Conservation (phyloP, 1,140 invertebrate species). For the Apis florea region DNA sequence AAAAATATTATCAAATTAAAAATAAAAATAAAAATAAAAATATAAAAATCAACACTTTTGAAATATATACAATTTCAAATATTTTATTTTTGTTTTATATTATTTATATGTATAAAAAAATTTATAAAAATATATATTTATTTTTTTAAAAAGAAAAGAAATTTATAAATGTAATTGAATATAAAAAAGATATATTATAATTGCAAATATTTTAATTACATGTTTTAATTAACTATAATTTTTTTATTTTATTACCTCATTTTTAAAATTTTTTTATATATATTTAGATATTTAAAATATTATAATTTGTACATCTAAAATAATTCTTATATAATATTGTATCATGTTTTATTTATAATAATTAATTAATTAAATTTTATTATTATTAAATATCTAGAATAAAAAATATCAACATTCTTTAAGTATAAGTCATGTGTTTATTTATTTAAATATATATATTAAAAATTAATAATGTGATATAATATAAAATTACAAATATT, state of each 20-base stretch:
- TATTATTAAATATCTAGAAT: neutral
- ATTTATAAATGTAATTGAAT: neutral
- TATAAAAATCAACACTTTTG: constrained; percentile 65
- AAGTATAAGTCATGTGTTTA: neutral
- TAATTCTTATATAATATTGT: constrained; percentile 1
- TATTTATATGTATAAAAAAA: constrained; percentile 37
- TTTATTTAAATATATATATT: constrained; percentile 1
- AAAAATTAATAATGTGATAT: neutral
- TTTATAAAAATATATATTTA: constrained; percentile 49
- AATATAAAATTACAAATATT: neutral
- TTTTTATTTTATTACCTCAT: constrained; percentile 10
- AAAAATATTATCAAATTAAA: constrained; percentile 59
- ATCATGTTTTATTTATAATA: neutral
- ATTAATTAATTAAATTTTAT: constrained; percentile 19
- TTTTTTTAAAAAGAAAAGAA: constrained; percentile 58
- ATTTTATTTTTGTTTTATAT: constrained; percentile 25
- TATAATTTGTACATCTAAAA: neutral
- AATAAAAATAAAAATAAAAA: constrained; percentile 51
- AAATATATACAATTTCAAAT: constrained; percentile 57
- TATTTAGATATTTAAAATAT: neutral
- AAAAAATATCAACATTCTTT: neutral
- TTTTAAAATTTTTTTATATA: constrained; percentile 4
- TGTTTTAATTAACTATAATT: constrained; percentile 13
- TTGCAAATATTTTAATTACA: neutral
- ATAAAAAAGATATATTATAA: neutral